Conservation (phyloP, 2,113 vertebrate species). For the Eptatretus burgeri region DNA sequence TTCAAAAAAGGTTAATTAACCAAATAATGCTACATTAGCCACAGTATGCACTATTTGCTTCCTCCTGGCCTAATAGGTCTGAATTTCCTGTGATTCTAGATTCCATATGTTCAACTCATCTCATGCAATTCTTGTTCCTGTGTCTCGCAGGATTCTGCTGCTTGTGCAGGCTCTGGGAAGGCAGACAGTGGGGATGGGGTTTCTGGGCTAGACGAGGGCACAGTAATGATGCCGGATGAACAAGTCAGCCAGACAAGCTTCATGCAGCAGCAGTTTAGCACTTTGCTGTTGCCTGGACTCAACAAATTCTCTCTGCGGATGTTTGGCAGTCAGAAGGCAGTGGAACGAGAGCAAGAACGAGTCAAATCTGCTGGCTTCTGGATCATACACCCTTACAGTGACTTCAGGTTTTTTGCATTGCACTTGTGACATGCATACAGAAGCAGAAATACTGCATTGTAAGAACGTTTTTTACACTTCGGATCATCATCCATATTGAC, state of each 20-base stretch:
- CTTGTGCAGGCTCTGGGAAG: background rate
- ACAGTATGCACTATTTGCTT: background rate
- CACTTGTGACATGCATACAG: too few species aligned
- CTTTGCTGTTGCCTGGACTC: constrained; percentile 79
- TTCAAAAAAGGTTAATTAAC: too few species aligned
- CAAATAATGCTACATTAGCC: background rate
- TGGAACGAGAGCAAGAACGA: constrained; percentile 64
- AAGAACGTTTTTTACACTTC: too few species aligned
- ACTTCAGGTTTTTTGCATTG: constrained; percentile 36
- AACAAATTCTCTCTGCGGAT: constrained; percentile 97
- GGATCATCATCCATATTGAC: background rate
- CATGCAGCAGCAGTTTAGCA: constrained; percentile 75
- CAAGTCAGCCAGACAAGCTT: constrained; percentile 41
- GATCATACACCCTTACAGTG: constrained; percentile 90
- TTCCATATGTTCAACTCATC: constrained; percentile 20
- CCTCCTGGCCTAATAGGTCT: background rate
- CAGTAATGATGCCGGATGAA: constrained; percentile 27
- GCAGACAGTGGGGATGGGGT: background rate
- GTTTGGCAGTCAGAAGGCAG: constrained; percentile 91
- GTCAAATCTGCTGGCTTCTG: constrained; percentile 83
- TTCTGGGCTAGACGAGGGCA: background rate
- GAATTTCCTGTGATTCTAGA: constrained; percentile 21
- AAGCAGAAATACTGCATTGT: too few species aligned
- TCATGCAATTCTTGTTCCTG: background rate
- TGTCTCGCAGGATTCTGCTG: background rate